Base-by-base conservation (phyloP, 2,113 vertebrate species). In the Neogale vison region DNA sequence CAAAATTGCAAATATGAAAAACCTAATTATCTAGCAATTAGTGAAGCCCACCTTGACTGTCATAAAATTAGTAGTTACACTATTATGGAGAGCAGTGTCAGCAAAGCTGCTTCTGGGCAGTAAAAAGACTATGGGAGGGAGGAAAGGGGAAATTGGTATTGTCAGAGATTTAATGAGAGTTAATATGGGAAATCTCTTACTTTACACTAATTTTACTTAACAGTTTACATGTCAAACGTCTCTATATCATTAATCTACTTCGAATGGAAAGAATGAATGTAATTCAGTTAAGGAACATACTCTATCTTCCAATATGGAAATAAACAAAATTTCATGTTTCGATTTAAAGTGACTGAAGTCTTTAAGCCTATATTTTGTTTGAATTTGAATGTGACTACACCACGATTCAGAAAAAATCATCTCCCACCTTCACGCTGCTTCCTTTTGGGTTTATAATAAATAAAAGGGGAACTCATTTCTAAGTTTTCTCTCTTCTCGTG, bases 151-250 rank as follows among this genome's bases (percentile, higher is more conserved):
- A 36, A 4, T 36, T 57, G 8, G 15, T 91, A 34, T 71, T 42
- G n/a, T 84, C 39, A 36, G 20, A n/a, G 42, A 90, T 81, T 91
- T 93, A 65, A 91, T 67, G 59, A 97, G 18, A 59, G 3, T 76
- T 89, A 95, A 63, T 69, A 17, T 71, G 20, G 71, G 36, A 74
- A 80, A 72, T 95, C 79, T 89, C 79, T 87, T 71, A 69, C 88
- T 90, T 93, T 95, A 72, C 12, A 26, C n/a, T 57, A 86, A 81
- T 95, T 97, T 71, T 57, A 76, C 81, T 89, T 80, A 95, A 83
- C 29, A 26, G 26, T 74, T 88, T 80, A 74, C 65, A 65, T 90
- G 34, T 82, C 77, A 92, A 65, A 59, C 65, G 17, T 88, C 34
- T 93, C 34, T 69, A 83, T 24, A 45, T 79, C 45, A 69, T 91